Evolutionary conservation across 2,797 vertebrate genomes (phyloP).

Genomic region (Vultur gryphus): DNA sequence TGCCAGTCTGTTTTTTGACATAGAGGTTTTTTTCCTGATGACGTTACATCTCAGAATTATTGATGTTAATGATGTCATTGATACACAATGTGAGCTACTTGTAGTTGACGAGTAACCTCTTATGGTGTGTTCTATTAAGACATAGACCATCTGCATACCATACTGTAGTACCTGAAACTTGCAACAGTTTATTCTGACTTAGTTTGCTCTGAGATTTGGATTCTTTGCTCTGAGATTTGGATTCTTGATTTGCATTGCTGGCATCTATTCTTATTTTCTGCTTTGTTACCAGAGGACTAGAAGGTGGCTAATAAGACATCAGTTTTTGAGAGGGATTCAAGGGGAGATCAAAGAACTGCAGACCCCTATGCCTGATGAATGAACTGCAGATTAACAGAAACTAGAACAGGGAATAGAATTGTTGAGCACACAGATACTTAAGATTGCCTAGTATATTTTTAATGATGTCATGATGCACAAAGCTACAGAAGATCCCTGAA

Average conservation of each 20-base stretch:
- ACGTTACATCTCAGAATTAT: neutral
- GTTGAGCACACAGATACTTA: neutral
- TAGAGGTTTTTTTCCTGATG: neutral
- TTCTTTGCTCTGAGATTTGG: neutral
- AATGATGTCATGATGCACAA: neutral
- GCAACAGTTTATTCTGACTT: neutral
- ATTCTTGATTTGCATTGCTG: neutral
- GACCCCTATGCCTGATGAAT: neutral
- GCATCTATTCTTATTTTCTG: neutral
- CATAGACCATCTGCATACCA: neutral
- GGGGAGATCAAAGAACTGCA: neutral
- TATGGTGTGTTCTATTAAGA: neutral
- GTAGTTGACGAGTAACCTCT: neutral
- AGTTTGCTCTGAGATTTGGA: neutral
- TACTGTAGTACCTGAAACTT: neutral
- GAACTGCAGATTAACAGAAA: neutral
- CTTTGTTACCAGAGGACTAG: neutral
- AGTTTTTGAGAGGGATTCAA: neutral
- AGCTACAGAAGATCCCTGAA: neutral
- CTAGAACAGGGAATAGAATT: neutral
- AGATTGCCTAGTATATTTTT: neutral
- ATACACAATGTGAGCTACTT: neutral
- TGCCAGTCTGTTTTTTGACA: neutral
- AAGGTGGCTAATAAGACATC: neutral
- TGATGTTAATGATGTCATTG: neutral